phyloP scores from a whole-genome alignment of 2,797 vertebrate species.

The Parauchenoglanis punctatus region DNA sequence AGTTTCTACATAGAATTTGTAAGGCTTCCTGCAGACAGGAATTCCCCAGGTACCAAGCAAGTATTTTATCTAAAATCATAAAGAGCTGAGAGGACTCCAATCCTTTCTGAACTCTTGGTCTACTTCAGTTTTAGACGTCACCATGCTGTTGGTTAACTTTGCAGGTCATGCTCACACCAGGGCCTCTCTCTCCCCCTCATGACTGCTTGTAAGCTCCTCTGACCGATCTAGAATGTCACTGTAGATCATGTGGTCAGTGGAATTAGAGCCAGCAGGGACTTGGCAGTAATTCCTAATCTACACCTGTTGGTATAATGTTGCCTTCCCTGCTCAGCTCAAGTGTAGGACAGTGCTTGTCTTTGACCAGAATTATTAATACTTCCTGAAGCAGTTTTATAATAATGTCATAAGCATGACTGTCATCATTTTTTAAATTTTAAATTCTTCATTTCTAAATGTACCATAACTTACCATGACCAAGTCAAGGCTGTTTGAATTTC shows the following conservation, averaged over 20 bases:
- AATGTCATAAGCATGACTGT: not conserved
- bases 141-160: slow-evolving; percentile 8
- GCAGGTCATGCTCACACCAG: slow-evolving; percentile 20
- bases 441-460: not conserved
- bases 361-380: not conserved
- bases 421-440: not conserved
- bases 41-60: not conserved
- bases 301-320: slow-evolving; percentile 65
- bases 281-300: slow-evolving; percentile 56
- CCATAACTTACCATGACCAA: not conserved
- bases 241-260: slow-evolving; percentile 62
- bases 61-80: not conserved
- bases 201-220: slow-evolving; percentile 51
- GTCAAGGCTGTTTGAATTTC: not conserved
- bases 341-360: not conserved
- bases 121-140: not conserved
- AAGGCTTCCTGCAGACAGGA: not conserved
- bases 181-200: slow-evolving; percentile 6
- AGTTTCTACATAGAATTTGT: not conserved
- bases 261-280: slow-evolving; percentile 56
- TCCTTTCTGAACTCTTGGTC: not conserved
- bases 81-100: not conserved
- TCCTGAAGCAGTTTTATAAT: not conserved
- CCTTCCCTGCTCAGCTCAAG: slow-evolving; percentile 14
- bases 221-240: slow-evolving; percentile 65